Percentiles rank a stretch among this genome's conserved stretches.
Evolutionary conservation across 2,888 invertebrate species (phyloP).

Genomic region (Sylvicola fuscatus): DNA sequence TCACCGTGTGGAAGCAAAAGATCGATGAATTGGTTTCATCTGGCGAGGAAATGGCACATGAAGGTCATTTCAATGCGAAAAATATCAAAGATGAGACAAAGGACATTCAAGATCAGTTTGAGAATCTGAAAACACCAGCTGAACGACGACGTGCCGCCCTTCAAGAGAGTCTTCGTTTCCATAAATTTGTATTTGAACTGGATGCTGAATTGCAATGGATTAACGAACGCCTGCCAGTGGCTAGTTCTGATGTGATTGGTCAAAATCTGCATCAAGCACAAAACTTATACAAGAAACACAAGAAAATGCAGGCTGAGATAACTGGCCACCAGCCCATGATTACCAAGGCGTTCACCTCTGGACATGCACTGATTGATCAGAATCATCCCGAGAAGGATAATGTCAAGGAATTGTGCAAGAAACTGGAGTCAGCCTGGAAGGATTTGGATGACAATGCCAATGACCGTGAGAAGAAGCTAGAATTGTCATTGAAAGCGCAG

Average conservation of each 20-base stretch:
- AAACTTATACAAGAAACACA: slow-evolving; percentile 80
- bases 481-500: slow-evolving; percentile 72
- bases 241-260: slow-evolving; percentile 52
- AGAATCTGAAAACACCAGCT: slow-evolving; percentile 51
- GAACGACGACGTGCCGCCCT: slow-evolving; percentile 49
- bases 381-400: slow-evolving; percentile 61
- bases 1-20: slow-evolving; percentile 62
- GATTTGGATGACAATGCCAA: slow-evolving; percentile 48
- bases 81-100: slow-evolving; percentile 63
- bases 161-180: slow-evolving; percentile 62
- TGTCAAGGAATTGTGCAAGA: slow-evolving; percentile 52
- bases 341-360: slow-evolving; percentile 62
- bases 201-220: slow-evolving; percentile 92
- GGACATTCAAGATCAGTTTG: slow-evolving; percentile 46
- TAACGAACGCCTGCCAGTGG: slow-evolving; percentile 66
- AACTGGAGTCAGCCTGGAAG: slow-evolving; percentile 51
- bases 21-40: slow-evolving; percentile 55
- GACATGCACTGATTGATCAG: slow-evolving; percentile 48
- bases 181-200: slow-evolving; percentile 86
- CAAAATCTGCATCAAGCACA: slow-evolving; percentile 84
- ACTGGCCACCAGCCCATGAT: slow-evolving; percentile 69
- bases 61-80: slow-evolving; percentile 85
- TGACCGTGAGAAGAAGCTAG: slow-evolving; percentile 55
- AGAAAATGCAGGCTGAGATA: slow-evolving; percentile 79
- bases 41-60: slow-evolving; percentile 79